Evolutionary conservation across 2,888 invertebrate genomes (phyloP).

Genomic region (Drosophila subquinaria): DNA sequence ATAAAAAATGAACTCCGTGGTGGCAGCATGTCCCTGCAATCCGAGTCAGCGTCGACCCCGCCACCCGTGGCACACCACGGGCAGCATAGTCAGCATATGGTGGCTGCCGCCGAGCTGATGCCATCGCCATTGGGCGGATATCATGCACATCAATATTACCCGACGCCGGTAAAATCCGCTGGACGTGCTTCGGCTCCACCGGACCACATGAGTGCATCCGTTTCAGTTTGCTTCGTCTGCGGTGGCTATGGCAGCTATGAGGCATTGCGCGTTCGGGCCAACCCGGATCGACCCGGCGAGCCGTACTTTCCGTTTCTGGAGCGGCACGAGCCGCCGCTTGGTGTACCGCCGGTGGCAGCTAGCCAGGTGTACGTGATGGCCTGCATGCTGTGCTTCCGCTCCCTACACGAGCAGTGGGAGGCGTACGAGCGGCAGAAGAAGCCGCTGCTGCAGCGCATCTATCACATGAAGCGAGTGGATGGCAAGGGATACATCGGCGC

Average conservation of each 20-base stretch:
- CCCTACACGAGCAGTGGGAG: slow-evolving; percentile 96
- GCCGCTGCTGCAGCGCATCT: slow-evolving; percentile 94
- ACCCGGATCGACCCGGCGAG: slow-evolving; percentile 89
- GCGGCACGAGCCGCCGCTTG: slow-evolving; percentile 93
- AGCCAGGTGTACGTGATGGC: slow-evolving; percentile 88
- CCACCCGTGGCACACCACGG: slow-evolving; percentile 26
- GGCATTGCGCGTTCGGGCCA: slow-evolving; percentile 89
- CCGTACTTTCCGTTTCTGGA: slow-evolving; percentile 97
- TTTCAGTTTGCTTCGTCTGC: slow-evolving; percentile 90
- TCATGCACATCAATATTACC: slow-evolving; percentile 60
- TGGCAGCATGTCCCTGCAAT: slow-evolving; percentile 76
- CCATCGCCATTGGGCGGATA: slow-evolving; percentile 57
- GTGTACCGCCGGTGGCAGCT: slow-evolving; percentile 86
- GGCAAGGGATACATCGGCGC: slow-evolving; percentile 96
- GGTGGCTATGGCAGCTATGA: slow-evolving; percentile 90
- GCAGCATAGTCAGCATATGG: slow-evolving; percentile 27
- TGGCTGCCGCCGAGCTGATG: slow-evolving; percentile 58
- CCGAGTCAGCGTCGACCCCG: slow-evolving; percentile 61
- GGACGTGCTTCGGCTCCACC: slow-evolving; percentile 66
- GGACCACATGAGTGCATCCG: slow-evolving; percentile 75
- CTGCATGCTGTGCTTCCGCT: slow-evolving; percentile 94
- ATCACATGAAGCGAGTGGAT: slow-evolving; percentile 96
- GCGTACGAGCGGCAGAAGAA: slow-evolving; percentile 93
- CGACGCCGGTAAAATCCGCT: slow-evolving; percentile 45
- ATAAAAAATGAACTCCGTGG: slow-evolving; percentile 90